Percentiles rank a stretch among this genome's conserved stretches.
Evolutionary conservation across 1,140 invertebrate species (phyloP).

Genomic region (Drosophila trapezifrons): DNA sequence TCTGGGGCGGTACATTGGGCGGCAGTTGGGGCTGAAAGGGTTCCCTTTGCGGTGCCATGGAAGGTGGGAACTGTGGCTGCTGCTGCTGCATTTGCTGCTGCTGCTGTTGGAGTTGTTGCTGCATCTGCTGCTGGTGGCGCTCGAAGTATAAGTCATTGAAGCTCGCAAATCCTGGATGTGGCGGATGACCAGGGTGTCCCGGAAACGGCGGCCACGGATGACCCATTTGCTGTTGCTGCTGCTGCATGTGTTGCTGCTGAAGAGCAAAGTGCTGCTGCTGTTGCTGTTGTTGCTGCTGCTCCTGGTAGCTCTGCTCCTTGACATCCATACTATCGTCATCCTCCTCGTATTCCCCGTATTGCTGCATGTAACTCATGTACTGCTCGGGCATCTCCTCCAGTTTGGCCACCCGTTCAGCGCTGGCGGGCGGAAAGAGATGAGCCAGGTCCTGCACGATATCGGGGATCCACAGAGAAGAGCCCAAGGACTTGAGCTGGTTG

Average conservation of each 20-base stretch:
- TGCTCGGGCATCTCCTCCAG: constrained; percentile 80
- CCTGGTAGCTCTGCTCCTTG: constrained; percentile 71
- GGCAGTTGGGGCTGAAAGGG: constrained; percentile 72
- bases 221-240: constrained; percentile 55
- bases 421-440: constrained; percentile 77
- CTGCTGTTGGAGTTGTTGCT: constrained; percentile 65
- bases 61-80: constrained; percentile 41
- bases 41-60: constrained; percentile 50
- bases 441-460: constrained; percentile 78
- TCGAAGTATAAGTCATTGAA: constrained; percentile 76
- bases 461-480: constrained; percentile 74
- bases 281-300: constrained; percentile 69
- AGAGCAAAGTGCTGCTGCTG: constrained; percentile 64
- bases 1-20: constrained; percentile 57
- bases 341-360: constrained; percentile 79
- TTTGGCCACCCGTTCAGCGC: constrained; percentile 73
- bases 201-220: constrained; percentile 64
- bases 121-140: constrained; percentile 63
- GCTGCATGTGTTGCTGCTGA: constrained; percentile 65
- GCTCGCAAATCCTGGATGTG: constrained; percentile 58
- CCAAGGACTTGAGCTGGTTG: constrained; percentile 75
- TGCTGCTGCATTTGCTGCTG: constrained; percentile 49
- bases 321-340: constrained; percentile 76
- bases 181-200: constrained; percentile 48
- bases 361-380: constrained; percentile 79